These are phyloP conservation scores for Pyrocoelia pectoralis DNA, from an alignment of 2,888 invertebrate genomes.

Conservation along the genomic window DNA sequence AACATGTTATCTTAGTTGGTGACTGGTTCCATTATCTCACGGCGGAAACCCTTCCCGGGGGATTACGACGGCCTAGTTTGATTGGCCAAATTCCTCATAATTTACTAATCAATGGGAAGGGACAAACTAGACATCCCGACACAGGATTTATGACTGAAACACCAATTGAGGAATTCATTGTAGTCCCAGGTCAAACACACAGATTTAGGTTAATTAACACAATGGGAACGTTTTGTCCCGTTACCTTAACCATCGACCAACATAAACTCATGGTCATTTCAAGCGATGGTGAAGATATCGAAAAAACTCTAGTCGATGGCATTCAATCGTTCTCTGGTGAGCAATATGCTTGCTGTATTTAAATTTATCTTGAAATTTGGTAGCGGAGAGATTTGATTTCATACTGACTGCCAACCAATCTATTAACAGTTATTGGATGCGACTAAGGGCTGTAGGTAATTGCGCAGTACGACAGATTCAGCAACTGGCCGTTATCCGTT, in stretches of 20 bases:
- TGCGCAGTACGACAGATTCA: slow-evolving; percentile 85
- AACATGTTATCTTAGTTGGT: slow-evolving; percentile 84
- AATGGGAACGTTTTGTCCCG: slow-evolving; percentile 89
- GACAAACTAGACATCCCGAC: slow-evolving; percentile 89
- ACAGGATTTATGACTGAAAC: slow-evolving; percentile 92
- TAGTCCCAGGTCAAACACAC: slow-evolving; percentile 86
- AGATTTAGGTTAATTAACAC: slow-evolving; percentile 91
- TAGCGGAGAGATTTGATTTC: slow-evolving; percentile 93
- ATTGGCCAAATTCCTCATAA: slow-evolving; percentile 86
- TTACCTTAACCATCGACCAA: slow-evolving; percentile 87
- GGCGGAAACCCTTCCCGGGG: slow-evolving; percentile 79
- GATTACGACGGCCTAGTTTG: slow-evolving; percentile 70
- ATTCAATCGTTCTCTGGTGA: slow-evolving; percentile 89
- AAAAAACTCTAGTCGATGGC: slow-evolving; percentile 85
- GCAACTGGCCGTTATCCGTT: slow-evolving; percentile 85
- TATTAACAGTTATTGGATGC: slow-evolving; percentile 90
- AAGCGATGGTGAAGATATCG: slow-evolving; percentile 88
- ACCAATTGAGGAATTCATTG: slow-evolving; percentile 86
- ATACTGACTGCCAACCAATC: slow-evolving; percentile 85
- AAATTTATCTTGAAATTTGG: background rate
- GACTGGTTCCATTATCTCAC: slow-evolving; percentile 93
- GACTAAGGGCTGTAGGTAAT: slow-evolving; percentile 88
- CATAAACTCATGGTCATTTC: slow-evolving; percentile 85
- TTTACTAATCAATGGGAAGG: slow-evolving; percentile 88
- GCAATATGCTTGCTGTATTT: slow-evolving; percentile 39